Evolutionary conservation across 2,113 vertebrate species (phyloP), one percentile per base, ranked within the genome.

Genomic region (Tragelaphus strepsiceros): DNA sequence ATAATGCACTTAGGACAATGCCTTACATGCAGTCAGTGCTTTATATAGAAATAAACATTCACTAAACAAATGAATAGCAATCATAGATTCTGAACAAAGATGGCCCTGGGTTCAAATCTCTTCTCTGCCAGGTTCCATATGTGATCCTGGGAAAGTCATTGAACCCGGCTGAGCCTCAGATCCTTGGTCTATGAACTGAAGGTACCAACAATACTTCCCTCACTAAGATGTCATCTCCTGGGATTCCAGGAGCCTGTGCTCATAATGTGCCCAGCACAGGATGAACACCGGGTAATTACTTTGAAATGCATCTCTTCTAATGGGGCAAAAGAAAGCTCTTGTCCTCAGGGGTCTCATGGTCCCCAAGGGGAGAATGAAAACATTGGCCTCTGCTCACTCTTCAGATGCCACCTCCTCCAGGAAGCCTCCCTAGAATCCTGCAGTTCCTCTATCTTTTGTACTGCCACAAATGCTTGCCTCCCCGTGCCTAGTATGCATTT

Each of bases 231-330:
- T 10, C 22, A 8, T 26, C 28, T 61, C 53, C 51, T 49, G 46
- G 82, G 30, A 56, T 61, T 74, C 77, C 10, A 32, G 35, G 56
- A 88, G 13, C 62, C 8, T 43, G 9, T 12, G 4, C 4, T 8
- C 14, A 7, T 0, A 12, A 16, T 1, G 5, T 17, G 43, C 30
- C 16, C 24, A 15, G 26, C 1, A 0, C 26, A 51, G 78, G 56
- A 46, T 53, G 5, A 58, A 43, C 16, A 2, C 80, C 0, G 1
- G 7, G 56, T 12, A 49, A 80, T 5, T 12, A 39, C 35, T 58
- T 39, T 30, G 88, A 61, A 58, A 43, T 17, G 7, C 11, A 61
- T 43, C 21, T 83, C 54, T 83, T 53, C 58, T 74, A 5, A 12
- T 4, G 74, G 77, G 32, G 51, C 64, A 82, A 62, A 90, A 32